A percentile compares a stretch with the other conserved stretches of the same genome.
phyloP scores from a whole-genome alignment of 2,113 vertebrate genomes.

The Vimba vimba region DNA sequence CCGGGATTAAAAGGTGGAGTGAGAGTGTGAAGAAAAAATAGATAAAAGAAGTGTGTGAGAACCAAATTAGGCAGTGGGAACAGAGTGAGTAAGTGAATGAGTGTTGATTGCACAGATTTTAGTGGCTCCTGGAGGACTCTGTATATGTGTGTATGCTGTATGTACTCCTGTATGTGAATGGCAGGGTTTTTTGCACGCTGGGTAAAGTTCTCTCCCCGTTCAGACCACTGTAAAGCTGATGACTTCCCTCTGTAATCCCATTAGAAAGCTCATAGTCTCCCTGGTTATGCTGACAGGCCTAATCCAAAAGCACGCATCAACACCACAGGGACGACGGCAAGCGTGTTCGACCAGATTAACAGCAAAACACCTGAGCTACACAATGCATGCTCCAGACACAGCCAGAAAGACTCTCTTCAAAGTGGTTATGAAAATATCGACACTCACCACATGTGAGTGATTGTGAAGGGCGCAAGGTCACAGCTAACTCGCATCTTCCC shows the following conservation, averaged over 20 bases:
- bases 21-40: not conserved
- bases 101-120: not conserved
- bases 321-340: constrained; percentile 28
- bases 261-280: constrained; percentile 40
- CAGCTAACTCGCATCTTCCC: not conserved
- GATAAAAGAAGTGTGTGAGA: not conserved
- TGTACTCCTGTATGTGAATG: not conserved
- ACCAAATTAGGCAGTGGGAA: not conserved
- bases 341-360: constrained; percentile 33
- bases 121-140: not conserved
- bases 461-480: not conserved
- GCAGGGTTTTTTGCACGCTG: not conserved
- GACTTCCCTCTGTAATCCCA: constrained; percentile 47
- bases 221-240: constrained; percentile 40
- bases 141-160: not conserved
- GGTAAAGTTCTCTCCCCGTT: constrained; percentile 10
- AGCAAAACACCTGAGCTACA: constrained; percentile 26
- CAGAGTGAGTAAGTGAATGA: not conserved
- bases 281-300: constrained; percentile 31
- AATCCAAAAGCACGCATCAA: constrained; percentile 43
- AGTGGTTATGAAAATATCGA: constrained; percentile 1
- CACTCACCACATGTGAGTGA: not conserved
- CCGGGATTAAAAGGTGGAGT: not conserved
- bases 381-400: constrained; percentile 27
- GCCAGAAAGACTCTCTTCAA: not conserved